Evolutionary conservation across 2,113 vertebrate genomes (phyloP).

Genomic region (Aptenodytes forsteri): DNA sequence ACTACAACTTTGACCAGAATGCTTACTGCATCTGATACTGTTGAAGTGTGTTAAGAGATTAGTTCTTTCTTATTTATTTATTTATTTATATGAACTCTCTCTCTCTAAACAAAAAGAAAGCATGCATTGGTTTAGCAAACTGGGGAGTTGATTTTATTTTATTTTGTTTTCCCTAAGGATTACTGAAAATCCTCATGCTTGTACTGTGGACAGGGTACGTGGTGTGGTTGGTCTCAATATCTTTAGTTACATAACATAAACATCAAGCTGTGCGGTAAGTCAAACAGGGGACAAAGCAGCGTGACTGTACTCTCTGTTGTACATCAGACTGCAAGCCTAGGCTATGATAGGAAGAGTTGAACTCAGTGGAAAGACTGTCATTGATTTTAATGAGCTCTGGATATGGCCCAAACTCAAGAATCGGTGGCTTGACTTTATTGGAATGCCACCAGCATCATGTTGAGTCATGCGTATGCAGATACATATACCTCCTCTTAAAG

Average conservation of each 20-base stretch:
- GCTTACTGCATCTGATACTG: background rate
- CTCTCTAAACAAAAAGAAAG: background rate
- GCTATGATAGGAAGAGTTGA: background rate
- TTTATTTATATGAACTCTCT: background rate
- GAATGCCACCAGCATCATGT: slow-evolving; percentile 20
- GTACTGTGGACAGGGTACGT: background rate
- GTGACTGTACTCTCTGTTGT: background rate
- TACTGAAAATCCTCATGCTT: slow-evolving; percentile 34
- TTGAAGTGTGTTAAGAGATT: background rate
- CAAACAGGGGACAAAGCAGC: background rate
- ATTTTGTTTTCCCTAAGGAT: background rate
- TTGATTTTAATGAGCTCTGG: slow-evolving; percentile 26
- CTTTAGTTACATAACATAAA: slow-evolving; percentile 36
- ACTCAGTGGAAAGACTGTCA: background rate
- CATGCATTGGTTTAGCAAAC: background rate
- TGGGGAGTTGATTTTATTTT: background rate
- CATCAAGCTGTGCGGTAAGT: slow-evolving; percentile 1
- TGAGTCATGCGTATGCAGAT: background rate
- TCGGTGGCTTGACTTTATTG: background rate
- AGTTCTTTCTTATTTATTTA: background rate
- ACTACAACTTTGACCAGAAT: background rate
- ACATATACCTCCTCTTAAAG: background rate
- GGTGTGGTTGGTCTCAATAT: slow-evolving; percentile 7
- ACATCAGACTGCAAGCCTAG: background rate
- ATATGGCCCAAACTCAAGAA: background rate